Conservation (phyloP, 92 coral and sea anemone species). For the Plumapathes pennacea region DNA sequence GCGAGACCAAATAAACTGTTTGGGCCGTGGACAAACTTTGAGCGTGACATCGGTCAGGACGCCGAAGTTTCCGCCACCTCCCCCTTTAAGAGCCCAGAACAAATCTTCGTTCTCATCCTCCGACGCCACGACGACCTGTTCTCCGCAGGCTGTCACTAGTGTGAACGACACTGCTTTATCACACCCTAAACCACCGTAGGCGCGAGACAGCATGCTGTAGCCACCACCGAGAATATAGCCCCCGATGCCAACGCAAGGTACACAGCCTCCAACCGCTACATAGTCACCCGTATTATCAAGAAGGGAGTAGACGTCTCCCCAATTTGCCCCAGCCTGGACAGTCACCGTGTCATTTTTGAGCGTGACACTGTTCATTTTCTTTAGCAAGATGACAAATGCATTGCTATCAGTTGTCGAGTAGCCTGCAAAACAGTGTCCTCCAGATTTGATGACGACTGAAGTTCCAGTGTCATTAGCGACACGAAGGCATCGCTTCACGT, state of each 20-base stretch:
- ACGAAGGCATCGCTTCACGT: slow-evolving; percentile 71
- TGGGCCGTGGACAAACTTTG: slow-evolving; percentile 60
- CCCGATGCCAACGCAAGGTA: slow-evolving; percentile 81
- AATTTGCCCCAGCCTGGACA: slow-evolving; percentile 59
- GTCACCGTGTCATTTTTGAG: slow-evolving; percentile 35
- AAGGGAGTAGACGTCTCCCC: slow-evolving; percentile 75
- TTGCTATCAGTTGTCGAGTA: slow-evolving; percentile 73
- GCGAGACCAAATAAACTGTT: slow-evolving; percentile 68
- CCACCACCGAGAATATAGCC: slow-evolving; percentile 91
- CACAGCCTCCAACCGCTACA: slow-evolving; percentile 88
- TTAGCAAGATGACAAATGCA: slow-evolving; percentile 79
- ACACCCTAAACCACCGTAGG: slow-evolving; percentile 74
- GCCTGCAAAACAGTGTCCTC: slow-evolving; percentile 84
- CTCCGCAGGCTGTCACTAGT: slow-evolving; percentile 82
- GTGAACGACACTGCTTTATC: slow-evolving; percentile 71
- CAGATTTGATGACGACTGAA: slow-evolving; percentile 74
- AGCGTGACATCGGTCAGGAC: slow-evolving; percentile 68
- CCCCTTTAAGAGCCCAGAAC: slow-evolving; percentile 88
- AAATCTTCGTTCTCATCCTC: slow-evolving; percentile 60
- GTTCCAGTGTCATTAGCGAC: slow-evolving; percentile 41
- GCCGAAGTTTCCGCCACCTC: slow-evolving; percentile 87
- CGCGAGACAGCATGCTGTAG: slow-evolving; percentile 90
- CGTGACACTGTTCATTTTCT: slow-evolving; percentile 51
- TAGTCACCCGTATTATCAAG: slow-evolving; percentile 56
- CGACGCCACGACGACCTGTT: slow-evolving; percentile 51